Conservation (phyloP, 2,797 vertebrate species). For the Amblyopsis hoosieri region DNA sequence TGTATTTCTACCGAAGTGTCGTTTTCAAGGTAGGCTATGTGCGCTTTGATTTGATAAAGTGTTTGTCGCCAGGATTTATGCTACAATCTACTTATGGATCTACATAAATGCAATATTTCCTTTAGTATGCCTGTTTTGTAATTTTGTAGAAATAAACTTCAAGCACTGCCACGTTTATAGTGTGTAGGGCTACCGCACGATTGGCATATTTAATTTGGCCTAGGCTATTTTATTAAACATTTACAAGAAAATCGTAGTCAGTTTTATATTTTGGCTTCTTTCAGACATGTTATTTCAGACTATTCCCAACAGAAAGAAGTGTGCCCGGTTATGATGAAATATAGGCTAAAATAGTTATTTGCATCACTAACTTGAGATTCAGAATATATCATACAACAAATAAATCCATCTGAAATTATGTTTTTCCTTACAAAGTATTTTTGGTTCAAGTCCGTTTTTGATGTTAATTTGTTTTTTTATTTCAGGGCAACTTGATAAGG, state of each 20-base stretch:
- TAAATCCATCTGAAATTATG: no score
- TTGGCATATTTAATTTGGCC: slow-evolving; percentile 1
- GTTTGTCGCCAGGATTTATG: slow-evolving; percentile 17
- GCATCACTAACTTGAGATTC: slow-evolving; percentile 10
- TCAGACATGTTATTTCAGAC: no score
- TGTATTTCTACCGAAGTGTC: slow-evolving; percentile 36
- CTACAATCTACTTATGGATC: no score
- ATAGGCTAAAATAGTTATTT: not conserved
- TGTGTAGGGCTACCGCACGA: slow-evolving; percentile 12
- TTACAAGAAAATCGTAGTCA: no score
- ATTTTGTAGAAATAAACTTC: slow-evolving; percentile 53
- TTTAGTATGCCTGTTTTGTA: slow-evolving; percentile 1
- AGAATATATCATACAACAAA: no score
- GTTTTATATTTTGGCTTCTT: no score
- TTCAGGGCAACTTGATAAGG: not conserved
- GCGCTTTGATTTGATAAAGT: slow-evolving; percentile 32
- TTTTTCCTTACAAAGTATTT: slow-evolving; percentile 12
- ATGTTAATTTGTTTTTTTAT: slow-evolving; percentile 20
- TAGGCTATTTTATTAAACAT: no score
- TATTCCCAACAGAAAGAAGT: no score
- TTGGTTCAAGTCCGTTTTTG: not conserved
- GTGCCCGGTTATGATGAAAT: no score
- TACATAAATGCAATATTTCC: slow-evolving; percentile 11
- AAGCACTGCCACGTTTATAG: slow-evolving; percentile 11
- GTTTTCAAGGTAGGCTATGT: slow-evolving; percentile 66